A percentile compares a stretch with the other conserved stretches of the same genome.
phyloP scores from a whole-genome alignment of 2,797 vertebrate genomes.

The Enteromius fasciolatus region DNA sequence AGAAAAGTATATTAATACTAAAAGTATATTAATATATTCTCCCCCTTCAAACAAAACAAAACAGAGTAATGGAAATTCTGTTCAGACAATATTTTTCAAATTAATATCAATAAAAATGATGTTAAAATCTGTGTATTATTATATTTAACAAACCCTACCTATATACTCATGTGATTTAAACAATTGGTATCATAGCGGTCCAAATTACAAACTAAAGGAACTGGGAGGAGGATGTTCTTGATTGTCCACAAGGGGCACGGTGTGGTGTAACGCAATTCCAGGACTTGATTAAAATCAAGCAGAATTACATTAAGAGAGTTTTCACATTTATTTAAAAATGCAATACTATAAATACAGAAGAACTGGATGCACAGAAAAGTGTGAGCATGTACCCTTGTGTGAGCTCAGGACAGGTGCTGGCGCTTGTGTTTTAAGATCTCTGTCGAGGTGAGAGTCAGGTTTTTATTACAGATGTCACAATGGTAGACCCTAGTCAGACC shows the following conservation, averaged over 20 bases:
- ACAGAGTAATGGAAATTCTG: neutral
- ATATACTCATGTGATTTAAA: neutral
- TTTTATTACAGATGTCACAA: conserved; percentile 82
- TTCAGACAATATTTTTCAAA: neutral
- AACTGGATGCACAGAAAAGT: neutral
- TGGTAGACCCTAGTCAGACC: conserved; percentile 78
- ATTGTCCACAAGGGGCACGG: conserved; percentile 28
- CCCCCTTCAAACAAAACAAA: neutral
- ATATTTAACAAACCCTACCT: neutral
- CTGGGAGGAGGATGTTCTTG: neutral
- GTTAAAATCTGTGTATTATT: neutral
- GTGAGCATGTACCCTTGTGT: neutral
- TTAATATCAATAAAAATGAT: neutral
- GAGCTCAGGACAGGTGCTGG: conserved; percentile 72
- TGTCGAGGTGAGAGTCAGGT: conserved; percentile 84
- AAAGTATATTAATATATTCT: no score
- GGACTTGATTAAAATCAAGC: neutral
- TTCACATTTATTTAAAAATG: conserved; percentile 5
- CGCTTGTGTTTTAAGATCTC: conserved; percentile 89
- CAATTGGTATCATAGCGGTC: neutral
- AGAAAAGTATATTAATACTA: neutral
- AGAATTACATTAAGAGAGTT: neutral
- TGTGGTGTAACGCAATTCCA: neutral
- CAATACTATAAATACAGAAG: neutral
- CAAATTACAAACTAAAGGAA: neutral